phyloP scores from a whole-genome alignment of 1,140 invertebrate species.

The Drosophila navojoa region DNA sequence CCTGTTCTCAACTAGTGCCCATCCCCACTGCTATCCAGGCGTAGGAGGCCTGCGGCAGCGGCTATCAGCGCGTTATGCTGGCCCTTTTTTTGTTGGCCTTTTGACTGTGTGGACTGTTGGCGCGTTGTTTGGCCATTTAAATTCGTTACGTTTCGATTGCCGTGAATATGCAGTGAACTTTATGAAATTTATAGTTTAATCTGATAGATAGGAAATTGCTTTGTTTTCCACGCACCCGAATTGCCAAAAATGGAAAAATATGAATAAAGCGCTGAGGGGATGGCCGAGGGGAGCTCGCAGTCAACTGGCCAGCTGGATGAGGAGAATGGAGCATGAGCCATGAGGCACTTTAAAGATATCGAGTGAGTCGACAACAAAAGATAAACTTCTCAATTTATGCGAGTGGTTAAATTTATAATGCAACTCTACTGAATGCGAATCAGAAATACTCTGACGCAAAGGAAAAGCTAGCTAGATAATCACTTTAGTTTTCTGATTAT shows the following conservation, averaged over 20 bases:
- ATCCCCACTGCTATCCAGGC: too few species aligned
- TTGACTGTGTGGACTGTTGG: slow-evolving; percentile 56
- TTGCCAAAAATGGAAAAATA: slow-evolving; percentile 32
- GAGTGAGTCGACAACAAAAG: slow-evolving; percentile 53
- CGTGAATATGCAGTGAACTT: slow-evolving; percentile 80
- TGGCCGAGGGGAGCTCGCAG: not conserved
- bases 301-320: slow-evolving; percentile 15
- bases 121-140: slow-evolving; percentile 78
- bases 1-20: not conserved
- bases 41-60: not conserved
- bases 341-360: slow-evolving; percentile 61
- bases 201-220: slow-evolving; percentile 82
- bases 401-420: slow-evolving; percentile 11
- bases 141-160: slow-evolving; percentile 81
- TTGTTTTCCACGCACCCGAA: slow-evolving; percentile 63
- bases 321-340: not conserved
- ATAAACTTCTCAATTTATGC: slow-evolving; percentile 62
- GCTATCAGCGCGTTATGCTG: slow-evolving; percentile 9
- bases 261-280: slow-evolving; percentile 16
- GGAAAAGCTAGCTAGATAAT: not conserved
- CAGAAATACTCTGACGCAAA: slow-evolving; percentile 4
- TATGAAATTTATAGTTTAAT: slow-evolving; percentile 83
- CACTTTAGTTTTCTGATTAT: too few species aligned
- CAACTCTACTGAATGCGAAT: not conserved
- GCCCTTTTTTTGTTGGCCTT: slow-evolving; percentile 46